Base-by-base conservation (phyloP, 2,888 invertebrate genomes). In the Neoscelio sp. region DNA sequence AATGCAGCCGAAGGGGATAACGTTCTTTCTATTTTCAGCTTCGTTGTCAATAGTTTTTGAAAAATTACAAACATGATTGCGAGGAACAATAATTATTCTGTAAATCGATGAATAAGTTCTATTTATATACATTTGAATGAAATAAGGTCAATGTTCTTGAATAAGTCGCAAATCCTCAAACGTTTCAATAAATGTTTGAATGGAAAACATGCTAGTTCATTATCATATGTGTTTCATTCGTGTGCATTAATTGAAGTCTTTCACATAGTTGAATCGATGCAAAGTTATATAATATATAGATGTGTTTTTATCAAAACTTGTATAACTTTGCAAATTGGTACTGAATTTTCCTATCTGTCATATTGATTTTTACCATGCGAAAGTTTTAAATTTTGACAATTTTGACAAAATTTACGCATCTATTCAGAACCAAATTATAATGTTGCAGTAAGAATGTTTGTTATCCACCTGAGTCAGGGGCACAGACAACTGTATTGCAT, bases 111-210 rank as follows among this genome's bases (percentile, higher is more conserved):
- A 62, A 62, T 62, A 35, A 62, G 48, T 23, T 46, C 46, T 35
- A 62, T 48, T 62, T 38, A 38, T n/a, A n/a, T 38, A 20, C 48
- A 38, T 26, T 62, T 48, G 48, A 48, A 46, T 62, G 48, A 35
- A 62, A 62, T 30, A 35, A 48, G 46, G 62, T 62, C 62, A 48
- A 48, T 46, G 38, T 48, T 8, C 35, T 38, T 35, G 48, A 35
- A 26, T 60, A 23, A 62, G 26, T 62, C 38, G 35, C 6, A 20
- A 35, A 62, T 48, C 48, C 38, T 46, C 13, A 7, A 30, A 42
- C 12, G 7, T 58, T 23, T 4, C 26, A 56, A 28, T 7, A 8
- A n/a, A 33, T n/a, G n/a, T n/a, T n/a, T n/a, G n/a, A n/a, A n/a
- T 12, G 30, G 30, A 6, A 42, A 42, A 13, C 26, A 2, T 18